Evolutionary conservation across 2,113 vertebrate genomes (phyloP), one percentile per base, ranked within the genome.

Genomic region (Progne subis): DNA sequence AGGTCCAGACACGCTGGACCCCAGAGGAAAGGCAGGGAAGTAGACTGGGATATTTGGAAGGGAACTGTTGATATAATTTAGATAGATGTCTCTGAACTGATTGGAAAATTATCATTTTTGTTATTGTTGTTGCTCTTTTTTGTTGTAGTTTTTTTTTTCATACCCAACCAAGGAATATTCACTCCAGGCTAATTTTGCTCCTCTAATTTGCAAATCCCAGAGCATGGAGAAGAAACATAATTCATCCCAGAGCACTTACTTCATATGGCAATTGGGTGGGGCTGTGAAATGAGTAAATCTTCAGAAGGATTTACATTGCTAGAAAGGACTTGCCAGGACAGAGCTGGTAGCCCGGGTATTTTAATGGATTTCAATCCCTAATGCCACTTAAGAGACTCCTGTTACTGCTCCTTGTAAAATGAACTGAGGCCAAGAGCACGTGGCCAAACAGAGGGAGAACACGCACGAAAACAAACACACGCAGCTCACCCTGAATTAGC

Each of bases 371-470:
- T 81, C 31, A 76, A 43, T 32, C 20, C 17, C 21, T 91, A 87
- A 63, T 20, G 87, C 63, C 49, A 91, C 80, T n/a, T 94, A 90
- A 90, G 75, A 88, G 67, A 23, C 46, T 90, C 37, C 86, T 70
- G 41, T 83, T 77, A 63, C 85, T 78, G 78, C 69, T 92, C 11
- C 5, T 26, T 44, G 87, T 34, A 90, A 95, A 96, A 94, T 18
- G 20, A 96, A 61, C 47, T 7, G 69, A 93, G 89, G 89, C 90
- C 91, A 93, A 59, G 76, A 90, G 68, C 78, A 88, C 82, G 6
- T 0, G 32, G 93, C 56, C 64, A 79, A 88, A 59, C 5, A 9
- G 37, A 81, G 4, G 4, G 85, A 94, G 82, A 64, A 44, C 71
- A 37, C 1, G 4, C 82, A 59, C 18, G 3, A 57, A 90, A 91